These are phyloP conservation scores for Empis stercorea DNA, from an alignment of 2,888 invertebrate genomes.

Conservation along the genomic window DNA sequence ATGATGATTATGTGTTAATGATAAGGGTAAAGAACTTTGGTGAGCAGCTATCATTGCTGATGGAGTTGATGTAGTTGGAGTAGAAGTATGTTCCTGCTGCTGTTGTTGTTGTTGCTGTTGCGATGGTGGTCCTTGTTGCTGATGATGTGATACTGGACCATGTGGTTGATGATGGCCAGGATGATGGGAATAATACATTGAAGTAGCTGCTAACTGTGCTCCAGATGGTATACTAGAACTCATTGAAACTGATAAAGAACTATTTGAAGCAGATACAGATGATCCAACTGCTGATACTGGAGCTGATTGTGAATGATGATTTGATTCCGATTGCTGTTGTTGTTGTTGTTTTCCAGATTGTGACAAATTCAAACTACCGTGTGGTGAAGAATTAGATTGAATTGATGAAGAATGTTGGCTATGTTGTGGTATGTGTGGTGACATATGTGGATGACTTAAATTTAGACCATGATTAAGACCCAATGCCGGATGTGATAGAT, in stretches of 20 bases:
- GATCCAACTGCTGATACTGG: not conserved
- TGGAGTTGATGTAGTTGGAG: slow-evolving; percentile 13
- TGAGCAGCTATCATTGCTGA: slow-evolving; percentile 21
- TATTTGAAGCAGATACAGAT: slow-evolving; percentile 2
- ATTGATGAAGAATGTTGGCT: slow-evolving; percentile 18
- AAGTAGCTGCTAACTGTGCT: slow-evolving; percentile 12
- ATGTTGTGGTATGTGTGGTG: slow-evolving; percentile 26
- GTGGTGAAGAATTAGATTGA: slow-evolving; percentile 22
- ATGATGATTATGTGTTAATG: slow-evolving; percentile 5
- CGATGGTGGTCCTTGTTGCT: slow-evolving; percentile 11
- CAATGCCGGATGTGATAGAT: slow-evolving; percentile 28
- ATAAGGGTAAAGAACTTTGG: slow-evolving; percentile 6
- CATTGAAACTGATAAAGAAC: slow-evolving; percentile 4
- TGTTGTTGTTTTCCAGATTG: slow-evolving; percentile 14
- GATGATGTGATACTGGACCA: slow-evolving; percentile 21
- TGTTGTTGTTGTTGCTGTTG: slow-evolving; percentile 22
- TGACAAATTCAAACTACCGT: slow-evolving; percentile 22
- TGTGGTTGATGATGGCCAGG: slow-evolving; percentile 20
- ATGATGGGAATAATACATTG: slow-evolving; percentile 26
- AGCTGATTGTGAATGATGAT: not conserved
- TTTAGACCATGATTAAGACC: slow-evolving; percentile 31
- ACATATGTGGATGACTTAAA: slow-evolving; percentile 18
- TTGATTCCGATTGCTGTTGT: slow-evolving; percentile 4
- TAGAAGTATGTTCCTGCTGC: slow-evolving; percentile 24
- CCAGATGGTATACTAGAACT: slow-evolving; percentile 17